Evolutionary conservation across 92 coral and sea anemone species (phyloP), one percentile per base, ranked within the genome.

Genomic region (Porites evermanni): DNA sequence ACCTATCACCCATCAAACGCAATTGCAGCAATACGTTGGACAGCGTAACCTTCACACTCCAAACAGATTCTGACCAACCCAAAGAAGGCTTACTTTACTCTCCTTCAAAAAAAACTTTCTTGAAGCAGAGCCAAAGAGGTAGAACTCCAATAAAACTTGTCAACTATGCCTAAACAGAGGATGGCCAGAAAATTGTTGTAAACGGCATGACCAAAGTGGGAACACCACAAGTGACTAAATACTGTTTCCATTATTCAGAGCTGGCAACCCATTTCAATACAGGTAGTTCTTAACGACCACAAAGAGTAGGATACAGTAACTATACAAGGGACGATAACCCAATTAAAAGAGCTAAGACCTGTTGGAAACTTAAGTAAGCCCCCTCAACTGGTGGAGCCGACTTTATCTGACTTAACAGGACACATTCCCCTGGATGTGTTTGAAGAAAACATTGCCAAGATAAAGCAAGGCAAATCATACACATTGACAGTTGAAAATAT

Each of bases 211-310:
- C 71, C 21, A 11, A 11, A 8, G 68, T 16, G 7, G 68, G 68
- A 16, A 64, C 68, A 17, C 68, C 91, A 17, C 80, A 82, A 53
- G 47, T 68, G 12, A 61, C 77, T 6, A 88, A 88, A 58, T 88
- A 82, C 76, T 20, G 77, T 71, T 88, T 88, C 69, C 91, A 88
- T 17, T 82, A 82, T 69, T 44, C 72, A 59, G 64, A 87, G 21
- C 63, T 58, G 29, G 12, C 24, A 87, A 24, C 86, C 86, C 6
- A 53, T 82, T 8, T 51, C 81, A 12, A 32, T 87, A 51, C 18
- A 56, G 20, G 71, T 63, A 7, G 65, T 87, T 53, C 64, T 85
- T 4, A 75, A 76, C 65, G 14, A 53, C 44, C 26, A 54, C 18
- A 71, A 72, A 70, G 70, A 70, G 75, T 82, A 79, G 87, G 87